Evolutionary conservation across 2,797 vertebrate genomes (phyloP), one percentile per base, ranked within the genome.

Genomic region (Tachyglossus aculeatus): DNA sequence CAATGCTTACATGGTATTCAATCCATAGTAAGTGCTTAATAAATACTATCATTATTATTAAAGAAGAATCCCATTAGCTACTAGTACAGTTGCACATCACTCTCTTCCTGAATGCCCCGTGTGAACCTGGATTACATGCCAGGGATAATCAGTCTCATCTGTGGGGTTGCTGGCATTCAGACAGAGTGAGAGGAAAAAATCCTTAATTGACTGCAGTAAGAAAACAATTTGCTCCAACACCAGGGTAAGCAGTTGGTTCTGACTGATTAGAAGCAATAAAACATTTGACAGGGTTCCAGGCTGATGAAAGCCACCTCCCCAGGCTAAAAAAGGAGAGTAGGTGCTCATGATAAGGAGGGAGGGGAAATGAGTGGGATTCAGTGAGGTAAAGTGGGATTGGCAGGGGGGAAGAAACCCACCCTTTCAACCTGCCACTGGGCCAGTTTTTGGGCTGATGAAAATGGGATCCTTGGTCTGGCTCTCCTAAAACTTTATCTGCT

Each of bases 301-400:
- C 67, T 54, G 65, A 25, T 18, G 0, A 0, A 54, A 41, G 65
- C 39, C 64, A 50, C 3, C 55, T n/a, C 25, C 62, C 24, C 58
- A 41, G 82, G 33, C 21, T 44, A 68, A 65, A 81, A 63, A 78
- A 71, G 81, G 50, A 75, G 74, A 78, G 59, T 56, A 78, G 74
- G 80, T 84, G 81, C 67, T 79, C 58, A n/a, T n/a, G 36, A 15
- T 9, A 38, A 36, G 36, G 36, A 15, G 36, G 15, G 36, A 36
- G 15, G 36, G 36, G 36, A 15, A 15, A 15, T 9, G 36, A 15
- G 36, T 9, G 36, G 36, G 36, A 15, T 9, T 38, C 9, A 38
- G 15, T 38, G 38, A 38, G 9, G 36, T 9, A 15, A 15, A 15
- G 36, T 9, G 9, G 36, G 36, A 9, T 9, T 9, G 36, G 36